phyloP scores from a whole-genome alignment of 2,797 vertebrate species.

The Macropus fuliginosus region DNA sequence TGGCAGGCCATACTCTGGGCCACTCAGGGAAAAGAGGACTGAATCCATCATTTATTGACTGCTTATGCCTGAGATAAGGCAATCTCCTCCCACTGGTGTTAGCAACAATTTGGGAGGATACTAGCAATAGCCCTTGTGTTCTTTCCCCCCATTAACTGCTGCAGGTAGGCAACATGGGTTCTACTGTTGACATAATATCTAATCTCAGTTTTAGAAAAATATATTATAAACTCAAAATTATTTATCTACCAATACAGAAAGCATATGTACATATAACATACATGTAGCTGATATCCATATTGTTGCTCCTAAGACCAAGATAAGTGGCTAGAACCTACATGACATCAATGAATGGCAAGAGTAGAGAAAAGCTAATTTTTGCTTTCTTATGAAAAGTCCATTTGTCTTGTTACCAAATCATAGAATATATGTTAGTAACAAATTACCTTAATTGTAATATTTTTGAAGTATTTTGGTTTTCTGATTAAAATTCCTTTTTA shows the following conservation, averaged over 20 bases:
- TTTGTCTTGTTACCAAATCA: conserved; percentile 21
- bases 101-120: background rate
- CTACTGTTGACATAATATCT: background rate
- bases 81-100: background rate
- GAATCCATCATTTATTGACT: background rate
- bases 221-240: background rate
- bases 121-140: background rate
- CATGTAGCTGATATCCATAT: background rate
- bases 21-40: background rate
- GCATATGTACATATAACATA: background rate
- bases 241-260: background rate
- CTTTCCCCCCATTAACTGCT: background rate
- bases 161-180: background rate
- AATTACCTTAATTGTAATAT: conserved; percentile 28
- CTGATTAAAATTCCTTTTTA: conserved; percentile 45
- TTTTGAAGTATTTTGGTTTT: conserved; percentile 62
- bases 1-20: background rate
- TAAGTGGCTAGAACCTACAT: background rate
- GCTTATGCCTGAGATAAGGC: background rate
- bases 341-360: background rate
- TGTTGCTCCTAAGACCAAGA: background rate
- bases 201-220: background rate
- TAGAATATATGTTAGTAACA: background rate
- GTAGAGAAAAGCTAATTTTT: conserved; percentile 43
- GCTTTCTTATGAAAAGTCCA: conserved; percentile 29